Evolutionary conservation across 2,113 vertebrate genomes (phyloP).

Genomic region (Oryzias woworae): DNA sequence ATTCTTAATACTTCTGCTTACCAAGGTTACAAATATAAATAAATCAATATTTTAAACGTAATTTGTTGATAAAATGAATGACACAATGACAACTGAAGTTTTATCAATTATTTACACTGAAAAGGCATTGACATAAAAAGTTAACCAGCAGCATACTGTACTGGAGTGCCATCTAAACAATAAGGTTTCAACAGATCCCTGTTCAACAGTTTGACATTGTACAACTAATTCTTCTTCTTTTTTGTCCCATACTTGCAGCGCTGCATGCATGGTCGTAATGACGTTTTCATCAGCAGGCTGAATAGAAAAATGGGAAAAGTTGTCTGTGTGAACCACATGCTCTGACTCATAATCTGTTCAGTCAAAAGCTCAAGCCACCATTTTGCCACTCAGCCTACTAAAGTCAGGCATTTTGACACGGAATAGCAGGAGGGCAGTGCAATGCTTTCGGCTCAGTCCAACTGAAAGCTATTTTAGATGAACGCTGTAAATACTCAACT

Average conservation of each 20-base stretch:
- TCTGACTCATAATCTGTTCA: constrained; percentile 70
- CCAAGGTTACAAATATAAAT: no score
- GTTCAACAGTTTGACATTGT: no score
- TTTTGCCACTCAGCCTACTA: constrained; percentile 52
- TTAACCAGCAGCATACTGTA: no score
- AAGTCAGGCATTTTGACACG: constrained; percentile 47
- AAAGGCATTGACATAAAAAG: no score
- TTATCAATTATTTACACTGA: no score
- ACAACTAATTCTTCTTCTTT: background rate
- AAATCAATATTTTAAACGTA: no score
- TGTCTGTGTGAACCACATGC: constrained; percentile 61
- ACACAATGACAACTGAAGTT: no score
- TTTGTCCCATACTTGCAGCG: constrained; percentile 18
- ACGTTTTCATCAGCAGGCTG: constrained; percentile 53
- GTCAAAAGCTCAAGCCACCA: constrained; percentile 65
- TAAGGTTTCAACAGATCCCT: no score
- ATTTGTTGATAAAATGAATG: no score
- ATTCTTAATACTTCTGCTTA: no score
- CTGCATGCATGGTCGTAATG: constrained; percentile 28
- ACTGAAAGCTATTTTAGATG: background rate
- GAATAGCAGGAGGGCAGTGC: constrained; percentile 6
- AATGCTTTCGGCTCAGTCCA: constrained; percentile 12
- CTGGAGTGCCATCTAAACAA: no score
- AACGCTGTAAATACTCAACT: background rate
- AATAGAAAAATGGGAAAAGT: constrained; percentile 53